Conservation (phyloP, 2,113 vertebrate genomes). For the Crocuta crocuta region DNA sequence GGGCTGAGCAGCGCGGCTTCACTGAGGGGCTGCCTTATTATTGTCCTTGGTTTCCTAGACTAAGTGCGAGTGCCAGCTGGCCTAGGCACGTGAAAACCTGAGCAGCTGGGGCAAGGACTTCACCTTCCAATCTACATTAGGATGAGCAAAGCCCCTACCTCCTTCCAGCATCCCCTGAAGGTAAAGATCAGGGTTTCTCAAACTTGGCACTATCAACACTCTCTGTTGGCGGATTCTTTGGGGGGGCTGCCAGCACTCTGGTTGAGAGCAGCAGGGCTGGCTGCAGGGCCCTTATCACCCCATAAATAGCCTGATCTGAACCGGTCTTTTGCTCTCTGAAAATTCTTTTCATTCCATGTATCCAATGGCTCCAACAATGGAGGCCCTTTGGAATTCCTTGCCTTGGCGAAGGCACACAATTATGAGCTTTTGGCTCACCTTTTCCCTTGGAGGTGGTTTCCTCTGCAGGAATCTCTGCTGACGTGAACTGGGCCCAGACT, state of each 20-base stretch:
- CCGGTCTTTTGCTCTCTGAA: background rate
- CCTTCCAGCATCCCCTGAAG: fast-evolving
- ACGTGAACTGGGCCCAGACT: background rate
- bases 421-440: fast-evolving
- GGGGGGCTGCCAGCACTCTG: background rate
- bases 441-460: fast-evolving
- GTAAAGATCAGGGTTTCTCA: background rate
- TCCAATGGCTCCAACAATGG: background rate
- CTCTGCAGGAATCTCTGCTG: background rate
- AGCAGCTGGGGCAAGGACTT: fast-evolving
- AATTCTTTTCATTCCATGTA: fast-evolving
- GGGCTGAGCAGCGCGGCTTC: fast-evolving
- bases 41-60: too few relatives aligned
- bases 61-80: fast-evolving
- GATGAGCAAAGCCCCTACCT: background rate
- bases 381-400: background rate
- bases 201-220: fast-evolving
- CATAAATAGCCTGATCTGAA: fast-evolving
- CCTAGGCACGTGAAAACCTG: fast-evolving
- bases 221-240: background rate
- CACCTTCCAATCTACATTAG: background rate
- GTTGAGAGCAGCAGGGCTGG: fast-evolving
- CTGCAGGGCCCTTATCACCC: too few relatives aligned
- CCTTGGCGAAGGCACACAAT: too few relatives aligned
- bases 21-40: too few relatives aligned